Base-by-base conservation (phyloP, 2,113 vertebrate genomes). In the Chelonoidis abingdonii region DNA sequence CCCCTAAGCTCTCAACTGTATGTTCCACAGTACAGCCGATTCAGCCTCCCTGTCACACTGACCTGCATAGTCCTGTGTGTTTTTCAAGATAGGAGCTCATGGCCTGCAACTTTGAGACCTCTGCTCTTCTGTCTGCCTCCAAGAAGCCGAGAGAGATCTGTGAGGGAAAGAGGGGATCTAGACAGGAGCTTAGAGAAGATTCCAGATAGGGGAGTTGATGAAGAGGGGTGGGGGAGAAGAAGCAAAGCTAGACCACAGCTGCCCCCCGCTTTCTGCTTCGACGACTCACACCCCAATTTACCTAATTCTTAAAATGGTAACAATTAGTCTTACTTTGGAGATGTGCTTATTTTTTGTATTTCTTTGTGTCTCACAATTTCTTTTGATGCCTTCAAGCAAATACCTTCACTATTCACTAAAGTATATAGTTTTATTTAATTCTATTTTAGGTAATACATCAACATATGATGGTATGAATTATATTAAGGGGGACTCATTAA, bases 141-240 rank as follows among this genome's bases (percentile, higher is more conserved):
- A 6, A 88, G 8, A 9, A 52, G 2, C 12, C 13, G 14, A 14
- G 35, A 69, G 62, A 22, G 69, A 22, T 4, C n/a, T 44, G 10
- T 76, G 72, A 76, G 72, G 10, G 72, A 83, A 2, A 84, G 88
- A 88, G 22, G 8, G 0, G 10, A 56, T 54, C 24, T 41, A 22
- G n/a, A 35, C 79, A 81, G 3, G 8, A n/a, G 65, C 29, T 78
- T 13, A 13, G 10, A 93, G 81, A 79, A 10, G 9, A 81, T 47
- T 2, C 75, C 31, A 47, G 54, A 6, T 72, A 85, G 8, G 41
- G 38, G 57, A 81, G 83, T 38, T 38, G 17, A 12, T 2, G 10
- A 72, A 3, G 31, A 35, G 17, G 35, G 29, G 17, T 52, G 1
- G 9, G 6, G 38, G 4, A 1, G 87, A 72, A 35, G 0, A 1